Conservation (phyloP, 1,140 invertebrate species). For the Conopomorpha cramerella region DNA sequence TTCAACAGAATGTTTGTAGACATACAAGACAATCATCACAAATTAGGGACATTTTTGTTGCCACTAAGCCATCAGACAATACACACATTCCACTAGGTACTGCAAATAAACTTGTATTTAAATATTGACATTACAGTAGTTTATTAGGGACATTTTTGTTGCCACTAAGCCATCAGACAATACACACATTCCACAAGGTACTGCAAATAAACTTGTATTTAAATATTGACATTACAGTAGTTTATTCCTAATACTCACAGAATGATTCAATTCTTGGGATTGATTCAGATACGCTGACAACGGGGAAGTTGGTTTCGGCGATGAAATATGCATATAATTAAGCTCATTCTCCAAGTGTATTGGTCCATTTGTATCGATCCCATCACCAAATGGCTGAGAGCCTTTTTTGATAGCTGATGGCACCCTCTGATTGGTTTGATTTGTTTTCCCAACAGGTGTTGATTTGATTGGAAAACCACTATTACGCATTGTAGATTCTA, state of each 20-base stretch:
- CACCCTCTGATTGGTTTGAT: constrained; percentile 27
- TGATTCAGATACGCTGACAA: constrained; percentile 53
- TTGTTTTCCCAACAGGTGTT: constrained; percentile 39
- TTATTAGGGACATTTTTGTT: too few relatives aligned
- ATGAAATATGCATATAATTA: constrained; percentile 58
- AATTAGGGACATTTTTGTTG: too few relatives aligned
- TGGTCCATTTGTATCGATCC: constrained; percentile 36
- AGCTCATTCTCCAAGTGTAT: constrained; percentile 57
- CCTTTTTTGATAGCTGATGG: constrained; percentile 26
- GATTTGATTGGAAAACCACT: constrained; percentile 51
- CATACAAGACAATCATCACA: too few relatives aligned
- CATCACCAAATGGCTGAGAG: constrained; percentile 23
- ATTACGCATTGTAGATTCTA: constrained; percentile 30
- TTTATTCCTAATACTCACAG: constrained; percentile 37
- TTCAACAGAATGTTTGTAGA: too few relatives aligned
- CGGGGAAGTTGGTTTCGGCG: constrained; percentile 52
- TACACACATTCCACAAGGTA: too few relatives aligned
- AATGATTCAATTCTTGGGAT: constrained; percentile 34
- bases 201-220: too few relatives aligned
- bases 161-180: too few relatives aligned
- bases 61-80: too few relatives aligned
- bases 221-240: too few relatives aligned
- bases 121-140: too few relatives aligned
- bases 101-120: too few relatives aligned
- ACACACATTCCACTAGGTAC: too few relatives aligned